Percentiles rank a stretch among this genome's conserved stretches.
These are phyloP conservation scores for Clarias laeviceps DNA, from an alignment of 2,797 vertebrate species.

Conservation along the genomic window DNA sequence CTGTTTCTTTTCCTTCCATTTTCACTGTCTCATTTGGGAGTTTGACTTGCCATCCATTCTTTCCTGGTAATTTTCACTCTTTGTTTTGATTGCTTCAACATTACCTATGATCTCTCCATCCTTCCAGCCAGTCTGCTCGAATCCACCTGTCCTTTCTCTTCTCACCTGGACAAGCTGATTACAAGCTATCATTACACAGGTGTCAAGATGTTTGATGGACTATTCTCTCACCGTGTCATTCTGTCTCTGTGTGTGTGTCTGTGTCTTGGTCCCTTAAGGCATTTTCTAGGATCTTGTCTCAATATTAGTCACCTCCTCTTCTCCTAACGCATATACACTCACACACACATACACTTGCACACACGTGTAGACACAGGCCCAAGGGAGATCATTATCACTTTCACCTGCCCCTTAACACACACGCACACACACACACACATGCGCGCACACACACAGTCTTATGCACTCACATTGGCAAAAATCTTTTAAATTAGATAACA, in stretches of 20 bases:
- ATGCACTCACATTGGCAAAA: neutral
- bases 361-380: constrained; percentile 16
- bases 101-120: neutral
- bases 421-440: neutral
- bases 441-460: neutral
- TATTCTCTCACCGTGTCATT: neutral
- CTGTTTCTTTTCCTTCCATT: constrained; percentile 20
- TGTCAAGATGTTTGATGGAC: constrained; percentile 23
- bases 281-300: constrained; percentile 23
- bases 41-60: constrained; percentile 16
- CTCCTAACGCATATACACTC: neutral
- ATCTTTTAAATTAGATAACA: neutral
- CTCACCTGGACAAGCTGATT: constrained; percentile 9
- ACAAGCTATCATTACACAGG: constrained; percentile 28
- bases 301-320: constrained; percentile 2
- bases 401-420: constrained; percentile 31
- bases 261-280: constrained; percentile 27
- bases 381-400: constrained; percentile 53
- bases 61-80: constrained; percentile 4
- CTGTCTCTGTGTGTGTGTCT: neutral
- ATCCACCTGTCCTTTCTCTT: neutral
- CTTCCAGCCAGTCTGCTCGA: neutral
- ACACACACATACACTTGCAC: neutral
- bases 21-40: neutral
- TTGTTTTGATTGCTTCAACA: neutral